phyloP scores from a whole-genome alignment of 2,113 vertebrate species.

The Podarcis cretensis region DNA sequence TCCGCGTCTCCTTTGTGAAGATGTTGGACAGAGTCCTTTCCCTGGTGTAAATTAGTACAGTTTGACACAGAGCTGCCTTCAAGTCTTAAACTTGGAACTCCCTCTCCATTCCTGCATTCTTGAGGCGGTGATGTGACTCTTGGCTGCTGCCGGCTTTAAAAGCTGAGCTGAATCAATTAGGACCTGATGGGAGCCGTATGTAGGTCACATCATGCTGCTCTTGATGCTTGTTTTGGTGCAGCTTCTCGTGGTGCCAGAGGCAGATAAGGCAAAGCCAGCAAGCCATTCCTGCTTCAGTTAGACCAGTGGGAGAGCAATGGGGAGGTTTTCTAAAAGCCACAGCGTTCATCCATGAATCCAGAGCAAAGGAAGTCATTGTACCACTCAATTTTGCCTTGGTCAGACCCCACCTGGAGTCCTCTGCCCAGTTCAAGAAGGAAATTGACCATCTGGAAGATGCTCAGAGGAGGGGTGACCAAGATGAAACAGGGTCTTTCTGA shows the following conservation, averaged over 20 bases:
- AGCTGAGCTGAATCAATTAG: not conserved
- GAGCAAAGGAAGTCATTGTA: too few relatives aligned
- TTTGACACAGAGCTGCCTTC: not conserved
- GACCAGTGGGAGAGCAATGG: constrained; percentile 28
- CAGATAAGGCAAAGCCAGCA: constrained; percentile 45
- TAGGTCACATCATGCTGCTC: not conserved
- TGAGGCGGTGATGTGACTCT: not conserved
- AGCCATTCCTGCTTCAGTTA: constrained; percentile 49
- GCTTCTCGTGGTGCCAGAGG: constrained; percentile 27
- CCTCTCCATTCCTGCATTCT: not conserved
- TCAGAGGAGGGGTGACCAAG: too few relatives aligned
- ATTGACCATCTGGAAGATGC: too few relatives aligned
- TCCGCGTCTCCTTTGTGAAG: not conserved
- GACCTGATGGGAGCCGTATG: constrained; percentile 17
- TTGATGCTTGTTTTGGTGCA: constrained; percentile 25
- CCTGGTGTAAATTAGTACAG: not conserved
- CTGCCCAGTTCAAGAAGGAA: too few relatives aligned
- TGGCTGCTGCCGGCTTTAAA: not conserved
- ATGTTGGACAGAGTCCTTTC: not conserved
- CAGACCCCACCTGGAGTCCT: too few relatives aligned
- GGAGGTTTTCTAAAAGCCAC: constrained; percentile 33
- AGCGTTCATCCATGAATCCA: constrained; percentile 35
- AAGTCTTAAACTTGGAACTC: not conserved
- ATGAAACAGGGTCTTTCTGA: too few relatives aligned
- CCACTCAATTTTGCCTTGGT: too few relatives aligned